These are phyloP conservation scores for Mantis religiosa DNA, from an alignment of 2,888 invertebrate species.

Conservation along the genomic window DNA sequence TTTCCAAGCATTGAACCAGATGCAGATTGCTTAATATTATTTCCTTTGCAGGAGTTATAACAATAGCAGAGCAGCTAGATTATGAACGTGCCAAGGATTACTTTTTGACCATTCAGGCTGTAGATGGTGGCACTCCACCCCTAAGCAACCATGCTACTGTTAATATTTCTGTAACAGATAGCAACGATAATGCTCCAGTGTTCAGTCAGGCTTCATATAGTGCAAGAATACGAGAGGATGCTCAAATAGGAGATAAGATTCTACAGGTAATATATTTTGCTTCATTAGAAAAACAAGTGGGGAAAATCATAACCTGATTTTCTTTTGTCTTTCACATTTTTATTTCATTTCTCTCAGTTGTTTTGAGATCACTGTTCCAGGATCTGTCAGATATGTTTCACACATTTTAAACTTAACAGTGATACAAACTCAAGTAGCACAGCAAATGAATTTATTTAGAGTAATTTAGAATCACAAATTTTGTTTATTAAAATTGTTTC, in stretches of 20 bases:
- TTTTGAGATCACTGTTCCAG: no score
- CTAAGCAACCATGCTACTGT: slow-evolving; percentile 83
- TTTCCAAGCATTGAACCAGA: not conserved
- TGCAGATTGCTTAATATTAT: not conserved
- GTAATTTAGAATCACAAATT: no score
- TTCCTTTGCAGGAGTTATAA: slow-evolving; percentile 59
- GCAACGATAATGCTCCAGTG: slow-evolving; percentile 82
- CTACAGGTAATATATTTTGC: slow-evolving; percentile 55
- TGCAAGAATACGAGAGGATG: slow-evolving; percentile 75
- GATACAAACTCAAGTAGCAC: no score
- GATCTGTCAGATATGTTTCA: no score
- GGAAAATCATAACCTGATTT: no score
- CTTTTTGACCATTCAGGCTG: slow-evolving; percentile 82
- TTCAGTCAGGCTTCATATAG: slow-evolving; percentile 75
- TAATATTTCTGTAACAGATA: slow-evolving; percentile 79
- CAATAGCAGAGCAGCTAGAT: slow-evolving; percentile 75
- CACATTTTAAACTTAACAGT: no score
- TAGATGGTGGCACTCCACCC: slow-evolving; percentile 85
- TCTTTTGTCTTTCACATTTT: no score
- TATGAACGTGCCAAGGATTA: slow-evolving; percentile 83
- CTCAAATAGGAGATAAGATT: slow-evolving; percentile 65
- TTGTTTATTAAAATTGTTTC: no score
- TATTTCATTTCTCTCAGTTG: no score
- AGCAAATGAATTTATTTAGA: no score
- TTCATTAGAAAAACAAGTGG: no score